Percentiles rank a stretch among this genome's conserved stretches.
Conservation (phyloP, 2,888 invertebrate genomes). For the Tortrix viridana region DNA sequence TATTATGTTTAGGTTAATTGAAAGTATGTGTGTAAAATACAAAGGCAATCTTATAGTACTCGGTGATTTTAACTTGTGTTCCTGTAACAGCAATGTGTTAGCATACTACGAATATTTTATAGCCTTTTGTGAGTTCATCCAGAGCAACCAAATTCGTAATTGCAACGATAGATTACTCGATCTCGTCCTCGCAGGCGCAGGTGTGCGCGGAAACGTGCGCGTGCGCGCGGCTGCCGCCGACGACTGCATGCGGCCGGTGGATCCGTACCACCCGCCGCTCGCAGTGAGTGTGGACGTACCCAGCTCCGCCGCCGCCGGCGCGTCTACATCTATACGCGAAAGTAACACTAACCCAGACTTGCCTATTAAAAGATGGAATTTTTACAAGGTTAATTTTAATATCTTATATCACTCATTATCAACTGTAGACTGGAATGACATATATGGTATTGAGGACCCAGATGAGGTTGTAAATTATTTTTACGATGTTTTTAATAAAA, state of each 20-base stretch:
- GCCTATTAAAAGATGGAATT: not conserved
- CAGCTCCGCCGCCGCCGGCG: not conserved
- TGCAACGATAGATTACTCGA: constrained; percentile 27
- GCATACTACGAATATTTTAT: constrained; percentile 36
- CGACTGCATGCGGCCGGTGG: not conserved
- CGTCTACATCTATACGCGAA: not conserved
- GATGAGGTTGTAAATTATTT: not conserved
- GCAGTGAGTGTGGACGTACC: constrained; percentile 3
- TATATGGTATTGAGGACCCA: not conserved
- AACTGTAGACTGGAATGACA: not conserved
- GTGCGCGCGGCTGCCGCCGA: not conserved
- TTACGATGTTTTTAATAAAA: not conserved
- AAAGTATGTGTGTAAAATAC: constrained; percentile 19
- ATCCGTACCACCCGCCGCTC: constrained; percentile 9
- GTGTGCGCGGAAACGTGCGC: not conserved
- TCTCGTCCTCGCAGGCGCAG: constrained; percentile 14
- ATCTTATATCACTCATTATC: not conserved
- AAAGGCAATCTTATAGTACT: constrained; percentile 20
- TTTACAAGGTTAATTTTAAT: not conserved
- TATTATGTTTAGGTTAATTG: constrained; percentile 3
- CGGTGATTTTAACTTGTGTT: constrained; percentile 36
- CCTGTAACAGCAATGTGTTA: constrained; percentile 10
- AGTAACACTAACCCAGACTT: not conserved
- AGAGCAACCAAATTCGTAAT: constrained; percentile 24
- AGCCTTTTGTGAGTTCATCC: constrained; percentile 19